Evolutionary conservation across 2,113 vertebrate genomes (phyloP).

Genomic region (Pelodiscus sinensis): DNA sequence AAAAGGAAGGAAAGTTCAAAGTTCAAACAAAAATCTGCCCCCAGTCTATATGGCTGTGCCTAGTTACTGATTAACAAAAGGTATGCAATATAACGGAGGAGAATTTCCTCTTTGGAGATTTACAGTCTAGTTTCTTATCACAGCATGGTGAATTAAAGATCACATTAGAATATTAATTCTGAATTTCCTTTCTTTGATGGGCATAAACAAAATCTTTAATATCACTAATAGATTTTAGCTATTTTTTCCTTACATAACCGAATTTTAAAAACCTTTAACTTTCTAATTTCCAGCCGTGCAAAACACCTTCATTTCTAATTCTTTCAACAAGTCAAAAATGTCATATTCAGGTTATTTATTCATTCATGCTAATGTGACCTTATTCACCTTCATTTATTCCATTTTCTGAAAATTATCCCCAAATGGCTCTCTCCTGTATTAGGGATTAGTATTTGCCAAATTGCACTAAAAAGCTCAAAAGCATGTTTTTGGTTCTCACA

Average conservation of each 20-base stretch:
- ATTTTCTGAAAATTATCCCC: background rate
- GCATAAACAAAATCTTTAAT: background rate
- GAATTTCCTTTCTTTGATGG: background rate
- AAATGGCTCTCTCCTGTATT: fast-evolving
- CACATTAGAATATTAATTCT: background rate
- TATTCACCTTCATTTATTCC: fast-evolving
- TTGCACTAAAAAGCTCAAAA: background rate
- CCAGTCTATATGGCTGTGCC: fast-evolving
- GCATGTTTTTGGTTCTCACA: background rate
- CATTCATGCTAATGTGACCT: too few relatives aligned
- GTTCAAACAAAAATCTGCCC: background rate
- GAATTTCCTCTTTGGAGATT: background rate
- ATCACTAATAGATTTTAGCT: fast-evolving
- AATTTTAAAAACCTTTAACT: background rate
- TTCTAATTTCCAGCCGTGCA: background rate
- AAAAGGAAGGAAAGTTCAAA: constrained; percentile 9
- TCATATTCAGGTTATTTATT: background rate
- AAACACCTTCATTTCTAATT: background rate
- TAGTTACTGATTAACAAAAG: background rate
- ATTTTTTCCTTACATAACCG: background rate
- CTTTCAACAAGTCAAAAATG: background rate
- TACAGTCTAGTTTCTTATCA: fast-evolving
- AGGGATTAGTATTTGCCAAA: background rate
- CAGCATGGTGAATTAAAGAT: fast-evolving
- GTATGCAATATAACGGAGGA: background rate